Conservation (phyloP, 2,113 vertebrate species). For the Gymnobelideus leadbeateri region DNA sequence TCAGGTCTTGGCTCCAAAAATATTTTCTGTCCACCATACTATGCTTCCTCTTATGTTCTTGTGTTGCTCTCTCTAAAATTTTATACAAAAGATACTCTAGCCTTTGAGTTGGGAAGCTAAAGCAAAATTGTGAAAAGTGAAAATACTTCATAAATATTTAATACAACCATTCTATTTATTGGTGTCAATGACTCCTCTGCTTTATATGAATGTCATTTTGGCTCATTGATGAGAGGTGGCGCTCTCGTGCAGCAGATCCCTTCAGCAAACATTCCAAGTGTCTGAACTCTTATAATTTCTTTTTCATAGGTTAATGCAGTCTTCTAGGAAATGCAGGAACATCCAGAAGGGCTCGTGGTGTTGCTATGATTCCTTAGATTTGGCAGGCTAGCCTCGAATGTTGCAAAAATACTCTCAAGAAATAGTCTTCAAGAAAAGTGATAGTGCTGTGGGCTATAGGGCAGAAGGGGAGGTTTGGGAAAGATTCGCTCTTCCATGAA, state of each 20-base stretch:
- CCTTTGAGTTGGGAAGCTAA: not conserved
- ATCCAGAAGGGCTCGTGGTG: not conserved
- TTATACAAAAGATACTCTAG: not conserved
- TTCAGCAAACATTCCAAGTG: accelerated
- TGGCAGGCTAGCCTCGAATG: conserved; percentile 9
- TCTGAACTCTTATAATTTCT: not conserved
- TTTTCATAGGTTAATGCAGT: not conserved
- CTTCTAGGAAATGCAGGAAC: not conserved
- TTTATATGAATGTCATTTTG: not conserved
- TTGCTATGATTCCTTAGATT: not conserved
- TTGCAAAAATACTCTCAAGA: not conserved
- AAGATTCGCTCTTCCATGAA: not conserved
- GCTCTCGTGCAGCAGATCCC: conserved; percentile 52
- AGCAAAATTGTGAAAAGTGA: not conserved
- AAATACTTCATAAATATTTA: not conserved
- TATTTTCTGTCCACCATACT: not conserved
- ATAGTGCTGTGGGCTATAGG: not conserved
- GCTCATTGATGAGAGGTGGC: conserved; percentile 53
- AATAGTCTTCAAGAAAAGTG: not conserved
- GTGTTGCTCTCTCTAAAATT: too few species aligned
- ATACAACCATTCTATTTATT: accelerated
- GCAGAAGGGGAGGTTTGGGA: not conserved
- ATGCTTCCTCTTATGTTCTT: not conserved
- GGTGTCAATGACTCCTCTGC: too few species aligned
- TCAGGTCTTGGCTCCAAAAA: not conserved